Conservation (phyloP, 1,140 invertebrate genomes). For the Mizuhopecten yessoensis region DNA sequence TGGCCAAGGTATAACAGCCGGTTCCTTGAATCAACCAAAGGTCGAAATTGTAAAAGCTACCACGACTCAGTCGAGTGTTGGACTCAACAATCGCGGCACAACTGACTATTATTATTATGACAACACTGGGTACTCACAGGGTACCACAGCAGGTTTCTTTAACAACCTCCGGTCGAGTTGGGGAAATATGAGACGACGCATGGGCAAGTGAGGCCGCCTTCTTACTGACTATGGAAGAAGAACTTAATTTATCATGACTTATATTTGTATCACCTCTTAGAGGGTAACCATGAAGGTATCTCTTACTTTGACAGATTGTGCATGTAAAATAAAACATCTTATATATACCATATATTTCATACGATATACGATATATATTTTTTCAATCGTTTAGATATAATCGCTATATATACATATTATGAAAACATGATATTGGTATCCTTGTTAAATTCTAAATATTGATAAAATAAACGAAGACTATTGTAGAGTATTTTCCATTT, state of each 20-base stretch:
- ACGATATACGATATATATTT: not conserved
- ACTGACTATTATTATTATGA: constrained; percentile 14
- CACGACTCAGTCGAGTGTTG: not conserved
- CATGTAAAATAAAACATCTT: not conserved
- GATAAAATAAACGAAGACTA: too few relatives aligned
- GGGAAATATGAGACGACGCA: not conserved
- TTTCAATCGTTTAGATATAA: not conserved
- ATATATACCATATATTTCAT: not conserved
- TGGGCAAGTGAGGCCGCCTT: not conserved
- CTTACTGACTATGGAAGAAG: not conserved
- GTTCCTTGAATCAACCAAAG: constrained; percentile 9
- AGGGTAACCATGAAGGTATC: not conserved
- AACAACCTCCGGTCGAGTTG: not conserved
- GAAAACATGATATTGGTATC: too few relatives aligned
- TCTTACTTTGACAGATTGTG: not conserved
- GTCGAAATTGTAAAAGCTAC: not conserved
- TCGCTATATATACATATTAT: not conserved
- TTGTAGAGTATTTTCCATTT: too few relatives aligned
- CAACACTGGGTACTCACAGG: not conserved
- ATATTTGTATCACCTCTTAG: not conserved
- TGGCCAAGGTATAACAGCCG: not conserved
- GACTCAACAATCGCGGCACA: not conserved
- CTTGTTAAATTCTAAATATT: too few relatives aligned
- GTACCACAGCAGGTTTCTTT: not conserved
- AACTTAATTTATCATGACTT: too few relatives aligned